Percentiles rank a stretch among this genome's conserved stretches.
phyloP scores from a whole-genome alignment of 92 coral and sea anemone species.

The Porites cylindrica region DNA sequence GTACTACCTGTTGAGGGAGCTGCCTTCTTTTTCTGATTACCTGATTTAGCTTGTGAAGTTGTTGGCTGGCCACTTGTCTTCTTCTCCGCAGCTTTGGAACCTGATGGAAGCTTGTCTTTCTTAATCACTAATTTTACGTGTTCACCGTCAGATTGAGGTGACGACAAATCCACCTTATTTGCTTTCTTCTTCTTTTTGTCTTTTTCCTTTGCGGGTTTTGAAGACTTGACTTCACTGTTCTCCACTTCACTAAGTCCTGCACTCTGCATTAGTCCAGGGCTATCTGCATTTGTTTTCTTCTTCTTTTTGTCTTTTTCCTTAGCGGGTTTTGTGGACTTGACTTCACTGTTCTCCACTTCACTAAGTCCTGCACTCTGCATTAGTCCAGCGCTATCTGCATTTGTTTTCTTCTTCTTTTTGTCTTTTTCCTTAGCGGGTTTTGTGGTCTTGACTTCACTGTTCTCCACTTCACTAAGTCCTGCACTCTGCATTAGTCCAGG shows the following conservation, averaged over 20 bases:
- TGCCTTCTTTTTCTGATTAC: constrained; percentile 8
- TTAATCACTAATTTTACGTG: constrained; percentile 92
- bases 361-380: constrained; percentile 12
- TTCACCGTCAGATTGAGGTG: constrained; percentile 51
- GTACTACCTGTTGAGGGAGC: constrained; percentile 16
- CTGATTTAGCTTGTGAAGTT: neutral
- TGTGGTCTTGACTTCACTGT: neutral
- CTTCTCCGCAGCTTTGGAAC: constrained; percentile 19
- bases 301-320: constrained; percentile 40
- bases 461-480: constrained; percentile 13
- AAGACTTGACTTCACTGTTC: neutral
- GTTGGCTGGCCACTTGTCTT: constrained; percentile 26
- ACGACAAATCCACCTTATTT: constrained; percentile 32
- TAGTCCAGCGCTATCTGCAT: constrained; percentile 20
- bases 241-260: constrained; percentile 14
- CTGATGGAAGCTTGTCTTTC: constrained; percentile 58
- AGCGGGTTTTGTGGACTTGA: neutral
- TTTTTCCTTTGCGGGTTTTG: constrained; percentile 16
- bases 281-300: constrained; percentile 59
- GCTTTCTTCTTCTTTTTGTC: constrained; percentile 60
- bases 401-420: constrained; percentile 61
- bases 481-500: constrained; percentile 14
- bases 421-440: constrained; percentile 24
- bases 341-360: constrained; percentile 1
- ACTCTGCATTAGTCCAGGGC: constrained; percentile 10